These are phyloP conservation scores for Paelopatides confundens DNA, from an alignment of 53 echinoderm and acorn worm species.

Conservation along the genomic window DNA sequence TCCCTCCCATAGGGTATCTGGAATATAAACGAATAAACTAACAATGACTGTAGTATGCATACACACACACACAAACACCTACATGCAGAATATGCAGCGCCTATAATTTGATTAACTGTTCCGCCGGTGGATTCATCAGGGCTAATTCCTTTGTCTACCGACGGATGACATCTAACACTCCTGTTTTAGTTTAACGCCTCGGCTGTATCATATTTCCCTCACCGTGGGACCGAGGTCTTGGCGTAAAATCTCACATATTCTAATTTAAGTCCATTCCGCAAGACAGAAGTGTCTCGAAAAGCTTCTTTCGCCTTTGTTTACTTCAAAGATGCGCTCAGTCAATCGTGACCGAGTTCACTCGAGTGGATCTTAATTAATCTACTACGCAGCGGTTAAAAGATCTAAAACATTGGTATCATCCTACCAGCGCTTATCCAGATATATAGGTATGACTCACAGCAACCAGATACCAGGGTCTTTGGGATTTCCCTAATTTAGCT, in stretches of 20 bases:
- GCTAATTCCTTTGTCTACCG: conserved; percentile 25
- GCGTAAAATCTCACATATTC: not conserved
- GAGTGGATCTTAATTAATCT: conserved; percentile 31
- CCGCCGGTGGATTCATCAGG: not conserved
- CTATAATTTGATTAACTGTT: conserved; percentile 24
- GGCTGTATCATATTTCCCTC: not conserved
- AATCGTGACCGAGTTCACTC: conserved; percentile 5
- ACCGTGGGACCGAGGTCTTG: not conserved
- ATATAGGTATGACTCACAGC: not conserved
- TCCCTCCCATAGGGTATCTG: not conserved
- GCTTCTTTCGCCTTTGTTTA: not conserved
- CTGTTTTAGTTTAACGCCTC: not conserved
- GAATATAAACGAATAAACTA: not conserved
- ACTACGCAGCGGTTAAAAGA: not conserved
- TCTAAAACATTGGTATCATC: not conserved
- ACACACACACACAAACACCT: not conserved
- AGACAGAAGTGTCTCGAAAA: not conserved
- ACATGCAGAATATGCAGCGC: not conserved
- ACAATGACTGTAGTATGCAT: not conserved
- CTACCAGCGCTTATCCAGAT: not conserved
- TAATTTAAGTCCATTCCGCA: not conserved
- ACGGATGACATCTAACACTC: not conserved
- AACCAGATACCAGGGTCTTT: conserved; percentile 19
- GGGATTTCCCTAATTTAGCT: conserved; percentile 20
- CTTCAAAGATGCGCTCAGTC: conserved; percentile 22